Conservation (phyloP, 1,140 invertebrate genomes). For the Ceratosolen fusciceps region DNA sequence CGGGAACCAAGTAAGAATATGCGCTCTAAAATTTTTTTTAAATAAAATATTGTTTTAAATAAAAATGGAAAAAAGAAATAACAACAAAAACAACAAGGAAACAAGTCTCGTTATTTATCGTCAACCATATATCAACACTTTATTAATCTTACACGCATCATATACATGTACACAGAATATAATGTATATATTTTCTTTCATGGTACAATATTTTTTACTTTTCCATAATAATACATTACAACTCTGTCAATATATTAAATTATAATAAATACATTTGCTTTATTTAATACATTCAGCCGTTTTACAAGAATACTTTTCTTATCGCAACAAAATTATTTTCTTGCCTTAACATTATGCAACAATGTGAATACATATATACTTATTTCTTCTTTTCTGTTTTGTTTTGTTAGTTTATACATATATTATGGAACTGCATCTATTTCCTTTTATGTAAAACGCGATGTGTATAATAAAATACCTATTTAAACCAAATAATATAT, state of each 20-base stretch:
- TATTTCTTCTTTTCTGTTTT: constrained; percentile 46
- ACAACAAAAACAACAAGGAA: too few species aligned
- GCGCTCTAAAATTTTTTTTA: neutral
- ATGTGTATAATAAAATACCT: constrained; percentile 48
- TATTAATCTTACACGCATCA: constrained; percentile 63
- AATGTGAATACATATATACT: constrained; percentile 52
- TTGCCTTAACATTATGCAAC: constrained; percentile 56
- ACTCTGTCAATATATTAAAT: constrained; percentile 53
- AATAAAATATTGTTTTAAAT: constrained; percentile 18
- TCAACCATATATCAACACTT: constrained; percentile 64
- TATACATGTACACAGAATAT: constrained; percentile 62
- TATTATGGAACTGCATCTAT: constrained; percentile 46
- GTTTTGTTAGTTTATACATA: constrained; percentile 34
- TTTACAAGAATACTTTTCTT: constrained; percentile 52
- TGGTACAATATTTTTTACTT: constrained; percentile 58
- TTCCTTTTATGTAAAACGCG: constrained; percentile 42
- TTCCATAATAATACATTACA: constrained; percentile 58
- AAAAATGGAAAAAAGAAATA: too few species aligned
- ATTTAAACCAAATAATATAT: constrained; percentile 22
- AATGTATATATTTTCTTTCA: constrained; percentile 56
- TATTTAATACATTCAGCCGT: constrained; percentile 50
- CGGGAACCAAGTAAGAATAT: neutral
- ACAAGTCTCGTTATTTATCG: constrained; percentile 47
- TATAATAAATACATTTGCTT: constrained; percentile 50
- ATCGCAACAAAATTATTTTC: constrained; percentile 35